Percentiles rank a stretch among this genome's conserved stretches.
Evolutionary conservation across 2,113 vertebrate genomes (phyloP).

Genomic region (Thryonomys swinderianus): DNA sequence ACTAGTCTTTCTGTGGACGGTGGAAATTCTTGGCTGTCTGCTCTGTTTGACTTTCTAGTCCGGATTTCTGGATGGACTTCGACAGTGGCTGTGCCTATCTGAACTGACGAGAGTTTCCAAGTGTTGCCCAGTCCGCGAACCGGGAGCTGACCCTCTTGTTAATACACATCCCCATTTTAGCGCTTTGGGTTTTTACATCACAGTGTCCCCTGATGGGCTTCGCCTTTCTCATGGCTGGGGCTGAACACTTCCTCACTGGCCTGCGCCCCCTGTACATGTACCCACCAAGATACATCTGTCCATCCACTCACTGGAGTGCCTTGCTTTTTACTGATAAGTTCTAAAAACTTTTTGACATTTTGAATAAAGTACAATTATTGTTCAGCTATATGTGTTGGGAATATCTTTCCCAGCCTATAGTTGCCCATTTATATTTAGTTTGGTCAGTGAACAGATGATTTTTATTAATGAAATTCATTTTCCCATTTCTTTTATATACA

Average conservation of each 20-base stretch:
- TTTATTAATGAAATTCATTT: not conserved
- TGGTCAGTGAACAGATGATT: not conserved
- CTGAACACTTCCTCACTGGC: not conserved
- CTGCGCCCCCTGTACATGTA: not conserved
- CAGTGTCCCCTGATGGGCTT: not conserved
- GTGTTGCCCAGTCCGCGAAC: fast-evolving
- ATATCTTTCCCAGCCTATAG: not conserved
- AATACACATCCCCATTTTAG: no score
- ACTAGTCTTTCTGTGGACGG: no score
- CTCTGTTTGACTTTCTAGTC: not conserved
- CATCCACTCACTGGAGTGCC: not conserved
- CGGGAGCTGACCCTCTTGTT: fast-evolving
- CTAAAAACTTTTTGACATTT: not conserved
- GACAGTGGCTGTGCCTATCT: not conserved
- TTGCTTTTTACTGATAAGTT: not conserved
- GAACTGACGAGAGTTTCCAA: fast-evolving
- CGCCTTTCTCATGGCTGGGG: no score
- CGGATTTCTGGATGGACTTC: not conserved
- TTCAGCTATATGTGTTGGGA: not conserved
- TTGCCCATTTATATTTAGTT: not conserved
- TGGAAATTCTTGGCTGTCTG: not conserved
- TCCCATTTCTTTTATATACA: not conserved
- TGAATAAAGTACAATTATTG: not conserved
- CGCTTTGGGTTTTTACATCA: fast-evolving
- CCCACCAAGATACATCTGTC: not conserved